Conservation (phyloP, 2,113 vertebrate species). For the Eptesicus fuscus region DNA sequence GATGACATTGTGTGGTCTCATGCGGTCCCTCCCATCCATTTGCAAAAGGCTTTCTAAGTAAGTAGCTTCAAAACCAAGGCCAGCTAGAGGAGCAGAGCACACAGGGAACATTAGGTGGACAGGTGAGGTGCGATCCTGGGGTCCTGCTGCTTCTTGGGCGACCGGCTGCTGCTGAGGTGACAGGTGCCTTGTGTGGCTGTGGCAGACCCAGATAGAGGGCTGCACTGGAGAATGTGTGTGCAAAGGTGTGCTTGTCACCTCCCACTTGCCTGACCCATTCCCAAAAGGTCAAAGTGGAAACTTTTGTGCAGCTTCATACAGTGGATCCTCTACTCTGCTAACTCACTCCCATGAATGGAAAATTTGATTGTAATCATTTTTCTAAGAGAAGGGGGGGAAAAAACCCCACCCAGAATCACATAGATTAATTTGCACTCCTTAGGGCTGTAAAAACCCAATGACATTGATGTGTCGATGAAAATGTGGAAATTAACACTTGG, state of each 20-base stretch:
- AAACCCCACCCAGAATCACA: background rate
- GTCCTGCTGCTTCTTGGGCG: background rate
- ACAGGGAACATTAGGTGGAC: background rate
- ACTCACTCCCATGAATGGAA: background rate
- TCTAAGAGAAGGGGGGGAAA: background rate
- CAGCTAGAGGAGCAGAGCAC: background rate
- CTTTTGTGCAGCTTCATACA: background rate
- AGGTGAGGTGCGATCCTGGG: background rate
- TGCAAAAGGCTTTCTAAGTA: background rate
- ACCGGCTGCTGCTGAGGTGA: background rate
- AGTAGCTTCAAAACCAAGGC: background rate
- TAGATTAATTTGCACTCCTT: slow-evolving; percentile 7
- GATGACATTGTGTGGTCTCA: background rate
- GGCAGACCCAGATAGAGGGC: background rate
- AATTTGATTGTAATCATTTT: slow-evolving; percentile 15
- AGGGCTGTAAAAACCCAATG: background rate
- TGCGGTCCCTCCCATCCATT: background rate
- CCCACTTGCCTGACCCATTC: background rate
- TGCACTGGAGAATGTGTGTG: rapidly evolving
- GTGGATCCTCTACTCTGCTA: background rate
- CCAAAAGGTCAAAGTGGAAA: background rate
- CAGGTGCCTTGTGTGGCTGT: background rate
- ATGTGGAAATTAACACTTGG: slow-evolving; percentile 60
- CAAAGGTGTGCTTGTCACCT: background rate
- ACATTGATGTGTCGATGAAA: slow-evolving; percentile 2